Conservation (phyloP, 1,140 invertebrate genomes). For the Bombus soroeensis region DNA sequence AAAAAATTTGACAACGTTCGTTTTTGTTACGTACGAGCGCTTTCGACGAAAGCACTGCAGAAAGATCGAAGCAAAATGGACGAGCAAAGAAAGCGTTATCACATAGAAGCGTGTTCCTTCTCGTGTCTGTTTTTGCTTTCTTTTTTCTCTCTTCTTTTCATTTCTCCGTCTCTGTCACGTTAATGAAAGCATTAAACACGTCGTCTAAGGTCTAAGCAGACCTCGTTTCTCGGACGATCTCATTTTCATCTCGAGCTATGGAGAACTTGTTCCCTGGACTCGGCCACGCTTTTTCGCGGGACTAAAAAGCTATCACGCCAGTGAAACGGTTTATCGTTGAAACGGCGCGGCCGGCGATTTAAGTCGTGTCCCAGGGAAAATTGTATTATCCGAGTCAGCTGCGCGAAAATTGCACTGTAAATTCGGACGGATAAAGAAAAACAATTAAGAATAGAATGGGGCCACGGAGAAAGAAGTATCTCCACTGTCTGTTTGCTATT, state of each 20-base stretch:
- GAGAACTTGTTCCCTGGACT: conserved; percentile 39
- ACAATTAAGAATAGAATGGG: conserved; percentile 23
- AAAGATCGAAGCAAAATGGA: background rate
- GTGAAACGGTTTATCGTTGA: conserved; percentile 31
- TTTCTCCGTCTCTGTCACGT: conserved; percentile 24
- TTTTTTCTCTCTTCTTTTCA: conserved; percentile 6
- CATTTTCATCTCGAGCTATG: conserved; percentile 60
- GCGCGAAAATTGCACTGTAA: conserved; percentile 48
- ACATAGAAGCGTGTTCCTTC: conserved; percentile 14
- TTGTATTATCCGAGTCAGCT: conserved; percentile 42
- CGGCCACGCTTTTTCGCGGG: conserved; percentile 25
- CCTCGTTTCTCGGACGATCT: conserved; percentile 64
- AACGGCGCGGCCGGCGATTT: conserved; percentile 31
- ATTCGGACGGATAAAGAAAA: conserved; percentile 26
- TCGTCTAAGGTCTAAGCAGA: conserved; percentile 50
- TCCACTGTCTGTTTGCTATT: background rate
- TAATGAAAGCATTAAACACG: conserved; percentile 74
- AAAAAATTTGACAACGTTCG: background rate
- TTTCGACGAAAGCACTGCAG: conserved; percentile 11
- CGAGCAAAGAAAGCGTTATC: conserved; percentile 36
- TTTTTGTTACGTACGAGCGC: background rate
- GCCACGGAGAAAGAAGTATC: background rate
- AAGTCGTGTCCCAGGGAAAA: conserved; percentile 32
- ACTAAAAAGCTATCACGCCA: conserved; percentile 38
- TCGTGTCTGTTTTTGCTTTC: conserved; percentile 37